Percentiles rank a stretch among this genome's conserved stretches.
phyloP scores from a whole-genome alignment of 2,113 vertebrate species.

The Apteryx owenii region DNA sequence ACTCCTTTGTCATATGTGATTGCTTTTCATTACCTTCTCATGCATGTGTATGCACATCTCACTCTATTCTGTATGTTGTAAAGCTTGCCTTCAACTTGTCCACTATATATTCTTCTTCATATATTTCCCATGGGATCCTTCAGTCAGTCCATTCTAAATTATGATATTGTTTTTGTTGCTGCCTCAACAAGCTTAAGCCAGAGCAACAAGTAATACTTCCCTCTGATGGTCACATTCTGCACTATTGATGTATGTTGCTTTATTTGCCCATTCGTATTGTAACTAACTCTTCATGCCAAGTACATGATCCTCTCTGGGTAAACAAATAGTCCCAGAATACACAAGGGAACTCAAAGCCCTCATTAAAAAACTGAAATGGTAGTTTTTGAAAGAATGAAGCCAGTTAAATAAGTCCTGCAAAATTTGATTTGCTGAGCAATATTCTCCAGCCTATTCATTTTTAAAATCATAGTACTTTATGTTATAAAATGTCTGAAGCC shows the following conservation, averaged over 20 bases:
- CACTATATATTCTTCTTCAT: background rate
- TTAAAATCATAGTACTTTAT: slow-evolving; percentile 1
- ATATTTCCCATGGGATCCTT: background rate
- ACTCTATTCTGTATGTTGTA: background rate
- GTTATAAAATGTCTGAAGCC: background rate
- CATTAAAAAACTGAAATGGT: background rate
- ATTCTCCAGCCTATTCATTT: slow-evolving; percentile 22
- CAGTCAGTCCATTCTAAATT: background rate
- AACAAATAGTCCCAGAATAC: slow-evolving; percentile 27
- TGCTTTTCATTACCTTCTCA: background rate
- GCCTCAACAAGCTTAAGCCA: background rate
- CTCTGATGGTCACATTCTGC: background rate
- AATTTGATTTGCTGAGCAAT: slow-evolving; percentile 20
- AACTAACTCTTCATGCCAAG: background rate
- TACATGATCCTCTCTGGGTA: background rate
- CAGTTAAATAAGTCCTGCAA: slow-evolving; percentile 22
- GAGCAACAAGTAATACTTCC: background rate
- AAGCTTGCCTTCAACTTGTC: background rate
- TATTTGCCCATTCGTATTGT: background rate
- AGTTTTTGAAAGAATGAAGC: background rate
- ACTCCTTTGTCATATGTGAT: background rate
- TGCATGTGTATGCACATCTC: background rate
- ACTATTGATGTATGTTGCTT: background rate
- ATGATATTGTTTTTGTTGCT: background rate
- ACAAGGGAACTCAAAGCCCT: background rate